Evolutionary conservation across 2,888 invertebrate species (phyloP).

Genomic region (Drosophila dives): DNA sequence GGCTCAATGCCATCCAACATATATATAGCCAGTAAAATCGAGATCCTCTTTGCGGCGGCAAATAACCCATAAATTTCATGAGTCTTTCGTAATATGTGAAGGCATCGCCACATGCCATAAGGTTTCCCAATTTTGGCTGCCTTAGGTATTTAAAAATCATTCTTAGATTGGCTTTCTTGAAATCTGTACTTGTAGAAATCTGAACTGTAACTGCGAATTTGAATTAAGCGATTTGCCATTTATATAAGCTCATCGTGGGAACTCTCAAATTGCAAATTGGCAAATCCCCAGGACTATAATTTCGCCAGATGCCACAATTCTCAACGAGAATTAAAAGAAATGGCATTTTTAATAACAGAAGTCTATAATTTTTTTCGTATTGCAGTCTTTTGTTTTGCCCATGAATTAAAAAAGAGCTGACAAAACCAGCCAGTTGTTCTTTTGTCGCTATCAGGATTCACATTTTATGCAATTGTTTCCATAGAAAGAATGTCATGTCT

Average conservation of each 20-base stretch:
- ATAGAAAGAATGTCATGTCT: conserved; percentile 68
- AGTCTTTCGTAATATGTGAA: conserved; percentile 40
- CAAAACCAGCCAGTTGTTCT: conserved; percentile 25
- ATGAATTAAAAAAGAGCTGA: conserved; percentile 22
- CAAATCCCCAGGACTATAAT: conserved; percentile 2
- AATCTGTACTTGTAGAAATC: background rate
- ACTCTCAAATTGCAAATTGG: background rate
- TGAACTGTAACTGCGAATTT: conserved; percentile 21
- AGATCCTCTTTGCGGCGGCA: background rate
- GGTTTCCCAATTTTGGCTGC: background rate
- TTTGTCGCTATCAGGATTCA: conserved; percentile 78
- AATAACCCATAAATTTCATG: conserved; percentile 41
- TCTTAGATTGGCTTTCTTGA: background rate
- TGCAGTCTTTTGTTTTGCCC: background rate
- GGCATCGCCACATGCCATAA: conserved; percentile 15
- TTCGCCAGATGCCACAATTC: conserved; percentile 35
- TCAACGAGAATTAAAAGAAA: conserved; percentile 20
- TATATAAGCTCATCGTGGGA: conserved; percentile 21
- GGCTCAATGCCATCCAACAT: background rate
- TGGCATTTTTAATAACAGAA: background rate
- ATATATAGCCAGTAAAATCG: conserved; percentile 8
- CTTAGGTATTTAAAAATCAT: conserved; percentile 40
- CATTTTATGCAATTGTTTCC: conserved; percentile 76
- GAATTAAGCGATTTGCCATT: background rate
- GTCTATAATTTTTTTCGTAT: conserved; percentile 1